Percentiles rank a stretch among this genome's conserved stretches.
phyloP scores from a whole-genome alignment of 2,797 vertebrate species.

The Poeciliopsis infans region DNA sequence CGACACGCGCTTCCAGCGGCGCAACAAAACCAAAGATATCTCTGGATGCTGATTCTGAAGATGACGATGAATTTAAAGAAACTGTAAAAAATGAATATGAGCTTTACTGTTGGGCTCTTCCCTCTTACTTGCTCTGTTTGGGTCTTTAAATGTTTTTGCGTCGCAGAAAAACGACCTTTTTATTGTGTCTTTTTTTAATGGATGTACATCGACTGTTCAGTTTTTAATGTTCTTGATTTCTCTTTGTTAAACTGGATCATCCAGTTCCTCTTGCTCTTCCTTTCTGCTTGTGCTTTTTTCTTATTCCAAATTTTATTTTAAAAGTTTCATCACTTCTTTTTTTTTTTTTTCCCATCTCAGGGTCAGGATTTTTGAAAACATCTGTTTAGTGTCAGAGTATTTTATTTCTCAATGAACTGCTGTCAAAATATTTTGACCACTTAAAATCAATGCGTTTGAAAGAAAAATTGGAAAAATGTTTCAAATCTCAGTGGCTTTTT shows the following conservation, averaged over 20 bases:
- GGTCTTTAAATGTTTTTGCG: neutral
- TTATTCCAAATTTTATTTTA: neutral
- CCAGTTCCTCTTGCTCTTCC: neutral
- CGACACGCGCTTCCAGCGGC: conserved; percentile 87
- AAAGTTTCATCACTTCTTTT: neutral
- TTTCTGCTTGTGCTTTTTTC: neutral
- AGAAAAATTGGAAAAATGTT: neutral
- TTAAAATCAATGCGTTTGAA: neutral
- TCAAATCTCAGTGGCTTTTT: neutral
- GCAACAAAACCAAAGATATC: conserved; percentile 86
- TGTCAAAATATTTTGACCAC: neutral
- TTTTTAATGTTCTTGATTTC: neutral
- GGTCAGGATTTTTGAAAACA: neutral
- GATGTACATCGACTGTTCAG: neutral
- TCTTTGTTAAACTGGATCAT: neutral
- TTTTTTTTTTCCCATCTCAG: neutral
- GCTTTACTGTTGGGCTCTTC: neutral
- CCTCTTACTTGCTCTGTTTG: neutral
- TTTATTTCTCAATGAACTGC: neutral
- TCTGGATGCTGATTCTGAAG: conserved; percentile 85
- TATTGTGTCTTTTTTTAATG: neutral
- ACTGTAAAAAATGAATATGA: too few relatives aligned
- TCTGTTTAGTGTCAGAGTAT: neutral
- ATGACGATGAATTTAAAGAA: neutral
- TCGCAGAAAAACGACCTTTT: neutral